phyloP scores from a whole-genome alignment of 2,113 vertebrate genomes.

The Panthera uncia region DNA sequence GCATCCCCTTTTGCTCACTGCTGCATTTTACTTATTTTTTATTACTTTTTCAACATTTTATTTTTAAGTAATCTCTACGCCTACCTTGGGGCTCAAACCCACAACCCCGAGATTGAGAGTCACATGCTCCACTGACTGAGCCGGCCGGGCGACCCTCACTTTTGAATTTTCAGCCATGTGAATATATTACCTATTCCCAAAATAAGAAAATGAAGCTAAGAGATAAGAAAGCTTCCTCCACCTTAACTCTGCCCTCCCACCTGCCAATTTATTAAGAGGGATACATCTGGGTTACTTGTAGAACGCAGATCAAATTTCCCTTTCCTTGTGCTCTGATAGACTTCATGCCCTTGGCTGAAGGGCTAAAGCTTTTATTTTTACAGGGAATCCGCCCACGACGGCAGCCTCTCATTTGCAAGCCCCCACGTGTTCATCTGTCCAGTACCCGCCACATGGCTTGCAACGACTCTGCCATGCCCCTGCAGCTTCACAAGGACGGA shows the following conservation, averaged over 20 bases:
- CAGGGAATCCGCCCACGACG: not conserved
- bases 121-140: too few species aligned
- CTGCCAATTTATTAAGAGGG: not conserved
- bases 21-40: not conserved
- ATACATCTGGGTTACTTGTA: not conserved
- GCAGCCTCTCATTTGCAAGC: not conserved
- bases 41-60: too few species aligned
- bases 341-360: not conserved
- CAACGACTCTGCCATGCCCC: rapidly evolving
- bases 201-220: not conserved
- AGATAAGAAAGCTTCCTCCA: not conserved
- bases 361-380: not conserved
- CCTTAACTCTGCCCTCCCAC: not conserved
- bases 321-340: not conserved
- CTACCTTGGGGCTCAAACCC: too few species aligned
- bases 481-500: not conserved
- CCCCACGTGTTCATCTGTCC: not conserved
- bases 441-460: not conserved
- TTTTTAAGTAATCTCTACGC: too few species aligned
- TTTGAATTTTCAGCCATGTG: not conserved
- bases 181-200: not conserved
- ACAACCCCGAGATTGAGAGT: too few species aligned
- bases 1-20: not conserved
- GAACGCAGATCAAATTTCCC: not conserved
- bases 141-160: not conserved